Conservation (phyloP, 2,113 vertebrate genomes). For the Dromiciops gliroides region DNA sequence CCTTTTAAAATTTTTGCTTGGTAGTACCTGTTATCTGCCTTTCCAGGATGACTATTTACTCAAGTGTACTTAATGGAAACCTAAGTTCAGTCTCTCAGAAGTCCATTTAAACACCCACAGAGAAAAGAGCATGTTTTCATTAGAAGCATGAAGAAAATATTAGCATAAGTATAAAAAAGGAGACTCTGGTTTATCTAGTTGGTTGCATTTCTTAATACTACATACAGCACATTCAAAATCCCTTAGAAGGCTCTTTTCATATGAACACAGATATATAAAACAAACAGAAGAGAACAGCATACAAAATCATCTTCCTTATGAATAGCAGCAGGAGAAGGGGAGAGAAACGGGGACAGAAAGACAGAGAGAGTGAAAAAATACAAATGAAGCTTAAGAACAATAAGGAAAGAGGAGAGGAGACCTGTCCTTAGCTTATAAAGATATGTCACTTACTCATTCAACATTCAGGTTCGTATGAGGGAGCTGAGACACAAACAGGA, state of each 20-base stretch:
- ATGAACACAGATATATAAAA: neutral
- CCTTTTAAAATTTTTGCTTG: neutral
- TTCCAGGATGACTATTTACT: slow-evolving; percentile 5
- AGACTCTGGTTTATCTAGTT: slow-evolving; percentile 37
- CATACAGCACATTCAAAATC: neutral
- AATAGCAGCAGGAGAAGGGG: neutral
- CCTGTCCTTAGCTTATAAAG: neutral
- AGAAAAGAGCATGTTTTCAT: slow-evolving; percentile 48
- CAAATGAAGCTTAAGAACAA: neutral
- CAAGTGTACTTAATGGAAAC: slow-evolving; percentile 10
- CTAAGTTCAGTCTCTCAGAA: neutral
- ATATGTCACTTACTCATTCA: neutral
- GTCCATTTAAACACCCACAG: slow-evolving; percentile 2
- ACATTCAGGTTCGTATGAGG: no score
- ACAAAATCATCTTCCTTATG: neutral
- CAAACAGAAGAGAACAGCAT: neutral
- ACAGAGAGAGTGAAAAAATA: neutral
- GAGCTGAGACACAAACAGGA: neutral
- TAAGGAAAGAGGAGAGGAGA: neutral
- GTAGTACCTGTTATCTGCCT: neutral
- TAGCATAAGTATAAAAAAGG: slow-evolving; percentile 23
- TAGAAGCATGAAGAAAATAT: slow-evolving; percentile 17
- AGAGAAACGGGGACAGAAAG: neutral
- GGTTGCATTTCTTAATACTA: slow-evolving; percentile 15
- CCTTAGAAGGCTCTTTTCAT: neutral